Evolutionary conservation across 2,888 invertebrate genomes (phyloP), one percentile per base, ranked within the genome.

Genomic region (Podotricha telesiphe): DNA sequence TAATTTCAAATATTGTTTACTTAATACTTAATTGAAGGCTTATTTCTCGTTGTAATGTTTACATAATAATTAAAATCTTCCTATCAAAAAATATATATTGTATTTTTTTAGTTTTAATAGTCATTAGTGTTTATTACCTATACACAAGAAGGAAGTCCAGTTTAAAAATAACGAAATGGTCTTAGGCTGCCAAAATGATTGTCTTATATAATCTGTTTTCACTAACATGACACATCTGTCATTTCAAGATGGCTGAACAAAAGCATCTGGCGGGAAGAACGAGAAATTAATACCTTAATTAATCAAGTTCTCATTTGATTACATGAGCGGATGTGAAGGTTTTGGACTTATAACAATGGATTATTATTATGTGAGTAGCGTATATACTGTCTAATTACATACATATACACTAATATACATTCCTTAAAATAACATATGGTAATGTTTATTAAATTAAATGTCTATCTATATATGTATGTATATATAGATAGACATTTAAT

Each of bases 251-350:
- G 76, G 66, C 73, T 55, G 70, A 68, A 67, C 67, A 76, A 70
- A 77, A 75, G 78, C 58, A 79, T 78, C 53, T 75, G 74, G 74
- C 77, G 79, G 79, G 79, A 86, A 86, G 78, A 80, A 82, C 80
- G 77, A 74, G 76, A 79, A 83, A 82, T 85, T 84, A 82, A 80
- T 77, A 76, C 77, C 72, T 64, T 67, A 78, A 85, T 84, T 82
- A 84, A 84, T 85, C 78, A 82, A 74, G 76, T 79, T 79, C 79
- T 82, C 78, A 76, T 78, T 78, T 72, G 69, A 78, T 88, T 86
- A 86, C 82, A 84, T 84, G 80, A 83, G 80, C 86, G 85, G 84
- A 88, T 87, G 85, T 83, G 79, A 82, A 82, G 47, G 28, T 70
- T 73, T 73, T 64, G 71, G 71, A 73, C 65, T 66, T 11, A 45